phyloP scores from a whole-genome alignment of 2,888 invertebrate species.

The Ennomos quercinarius region DNA sequence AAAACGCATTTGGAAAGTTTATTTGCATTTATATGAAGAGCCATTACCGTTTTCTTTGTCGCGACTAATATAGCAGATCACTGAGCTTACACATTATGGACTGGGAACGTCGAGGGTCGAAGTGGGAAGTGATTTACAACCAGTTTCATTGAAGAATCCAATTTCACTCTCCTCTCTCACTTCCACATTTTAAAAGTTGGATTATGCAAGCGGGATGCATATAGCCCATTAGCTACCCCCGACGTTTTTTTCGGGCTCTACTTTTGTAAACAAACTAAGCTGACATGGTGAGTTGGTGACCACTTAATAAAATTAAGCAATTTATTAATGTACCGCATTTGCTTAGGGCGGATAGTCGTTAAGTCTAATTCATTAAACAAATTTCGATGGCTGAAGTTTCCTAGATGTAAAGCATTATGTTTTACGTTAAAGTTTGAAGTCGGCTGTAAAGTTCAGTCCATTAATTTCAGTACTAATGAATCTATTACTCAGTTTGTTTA shows the following conservation, averaged over 20 bases:
- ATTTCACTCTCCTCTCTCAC: slow-evolving; percentile 30
- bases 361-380: slow-evolving; percentile 43
- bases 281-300: slow-evolving; percentile 50
- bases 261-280: slow-evolving; percentile 59
- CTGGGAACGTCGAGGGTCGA: slow-evolving; percentile 47
- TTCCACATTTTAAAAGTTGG: slow-evolving; percentile 16
- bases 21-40: slow-evolving; percentile 80
- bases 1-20: slow-evolving; percentile 78
- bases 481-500: slow-evolving; percentile 10
- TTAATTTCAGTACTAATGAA: slow-evolving; percentile 8
- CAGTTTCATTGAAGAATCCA: slow-evolving; percentile 39
- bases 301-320: slow-evolving; percentile 83
- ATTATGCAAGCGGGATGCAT: slow-evolving; percentile 34
- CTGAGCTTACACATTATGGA: slow-evolving; percentile 64
- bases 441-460: slow-evolving; percentile 13
- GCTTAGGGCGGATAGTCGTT: slow-evolving; percentile 59
- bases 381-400: slow-evolving; percentile 36
- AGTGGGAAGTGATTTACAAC: slow-evolving; percentile 42
- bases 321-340: slow-evolving; percentile 75
- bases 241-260: slow-evolving; percentile 33
- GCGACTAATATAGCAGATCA: slow-evolving; percentile 71
- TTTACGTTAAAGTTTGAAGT: slow-evolving; percentile 7
- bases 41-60: slow-evolving; percentile 79
- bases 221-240: slow-evolving; percentile 28
- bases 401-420: slow-evolving; percentile 14